phyloP scores from a whole-genome alignment of 2,797 vertebrate species.

The Ispidina lecontei region DNA sequence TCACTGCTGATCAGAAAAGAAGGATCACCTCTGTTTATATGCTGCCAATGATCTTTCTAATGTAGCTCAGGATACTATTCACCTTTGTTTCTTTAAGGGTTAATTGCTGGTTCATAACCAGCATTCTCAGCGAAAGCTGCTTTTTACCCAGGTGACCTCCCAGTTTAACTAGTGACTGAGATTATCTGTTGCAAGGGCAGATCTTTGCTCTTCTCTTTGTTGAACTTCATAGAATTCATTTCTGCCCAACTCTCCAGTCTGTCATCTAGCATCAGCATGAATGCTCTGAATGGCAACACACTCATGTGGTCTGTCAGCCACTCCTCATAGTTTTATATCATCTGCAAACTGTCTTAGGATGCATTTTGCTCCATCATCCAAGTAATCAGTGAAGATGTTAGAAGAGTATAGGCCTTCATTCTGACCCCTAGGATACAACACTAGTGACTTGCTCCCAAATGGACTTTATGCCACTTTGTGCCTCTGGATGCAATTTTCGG shows the following conservation, averaged over 20 bases:
- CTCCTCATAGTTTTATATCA: not conserved
- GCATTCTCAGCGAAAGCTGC: not conserved
- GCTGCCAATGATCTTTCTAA: not conserved
- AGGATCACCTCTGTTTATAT: not conserved
- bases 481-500: not conserved
- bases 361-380: not conserved
- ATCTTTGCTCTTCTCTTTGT: not conserved
- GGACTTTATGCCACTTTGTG: not conserved
- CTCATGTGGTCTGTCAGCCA: accelerated
- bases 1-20: not conserved
- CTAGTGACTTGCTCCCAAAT: not conserved
- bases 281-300: not conserved
- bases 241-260: not conserved
- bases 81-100: not conserved
- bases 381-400: not conserved
- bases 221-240: not conserved
- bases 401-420: not conserved
- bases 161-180: not conserved
- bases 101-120: not conserved
- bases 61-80: not conserved
- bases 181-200: not conserved
- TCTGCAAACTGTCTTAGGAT: not conserved
- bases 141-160: not conserved
- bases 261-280: too few relatives aligned
- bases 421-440: not conserved